Evolutionary conservation across 2,888 invertebrate species (phyloP).

Genomic region (Teinopalpus imperialis): DNA sequence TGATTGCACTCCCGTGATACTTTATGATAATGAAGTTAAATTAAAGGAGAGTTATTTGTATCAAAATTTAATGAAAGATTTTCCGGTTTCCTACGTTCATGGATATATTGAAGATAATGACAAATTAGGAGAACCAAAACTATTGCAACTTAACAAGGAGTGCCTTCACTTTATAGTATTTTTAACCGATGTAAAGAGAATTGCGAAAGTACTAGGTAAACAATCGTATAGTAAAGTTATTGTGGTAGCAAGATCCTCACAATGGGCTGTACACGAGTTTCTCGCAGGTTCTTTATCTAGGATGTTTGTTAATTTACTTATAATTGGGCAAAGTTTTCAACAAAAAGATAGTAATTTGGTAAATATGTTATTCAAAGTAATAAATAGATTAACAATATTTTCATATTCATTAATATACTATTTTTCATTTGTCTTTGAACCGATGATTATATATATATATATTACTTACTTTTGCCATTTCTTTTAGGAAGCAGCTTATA

Average conservation of each 20-base stretch:
- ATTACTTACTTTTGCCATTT: too few relatives aligned
- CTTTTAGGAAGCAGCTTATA: slow-evolving; percentile 83
- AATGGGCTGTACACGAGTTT: slow-evolving; percentile 89
- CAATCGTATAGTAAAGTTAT: slow-evolving; percentile 85
- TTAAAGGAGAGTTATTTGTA: slow-evolving; percentile 79
- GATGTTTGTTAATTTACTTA: slow-evolving; percentile 86
- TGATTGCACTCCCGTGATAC: slow-evolving; percentile 85
- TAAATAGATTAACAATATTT: too few relatives aligned
- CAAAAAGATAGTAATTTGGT: slow-evolving; percentile 67
- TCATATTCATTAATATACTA: not conserved
- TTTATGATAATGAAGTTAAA: slow-evolving; percentile 84
- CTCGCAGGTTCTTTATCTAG: slow-evolving; percentile 83
- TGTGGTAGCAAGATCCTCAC: slow-evolving; percentile 86
- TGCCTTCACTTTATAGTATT: slow-evolving; percentile 86
- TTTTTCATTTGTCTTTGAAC: too few relatives aligned
- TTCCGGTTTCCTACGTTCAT: slow-evolving; percentile 83
- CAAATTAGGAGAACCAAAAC: slow-evolving; percentile 63
- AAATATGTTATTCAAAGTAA: slow-evolving; percentile 29
- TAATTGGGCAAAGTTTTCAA: slow-evolving; percentile 85
- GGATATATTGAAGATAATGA: slow-evolving; percentile 81
- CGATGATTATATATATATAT: not conserved
- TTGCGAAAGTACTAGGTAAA: slow-evolving; percentile 82
- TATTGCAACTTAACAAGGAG: slow-evolving; percentile 62
- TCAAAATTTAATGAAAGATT: slow-evolving; percentile 80
- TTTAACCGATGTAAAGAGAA: slow-evolving; percentile 83